A percentile compares a stretch with the other conserved stretches of the same genome.
phyloP scores from a whole-genome alignment of 2,888 invertebrate genomes.

The Xestia ashworthii region DNA sequence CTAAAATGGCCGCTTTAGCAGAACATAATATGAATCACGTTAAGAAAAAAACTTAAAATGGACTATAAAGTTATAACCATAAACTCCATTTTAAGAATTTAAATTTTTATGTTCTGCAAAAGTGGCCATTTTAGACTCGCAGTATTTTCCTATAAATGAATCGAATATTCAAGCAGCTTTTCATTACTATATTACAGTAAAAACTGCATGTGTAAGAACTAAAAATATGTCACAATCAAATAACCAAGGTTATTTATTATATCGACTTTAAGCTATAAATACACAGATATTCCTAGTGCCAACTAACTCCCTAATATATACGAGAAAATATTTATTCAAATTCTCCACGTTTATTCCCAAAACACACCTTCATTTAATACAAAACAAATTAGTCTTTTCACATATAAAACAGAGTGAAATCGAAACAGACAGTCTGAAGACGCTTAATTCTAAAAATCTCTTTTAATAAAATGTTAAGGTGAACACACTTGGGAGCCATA shows the following conservation, averaged over 20 bases:
- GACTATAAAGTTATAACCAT: no score
- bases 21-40: no score
- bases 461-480: conserved; percentile 47
- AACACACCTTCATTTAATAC: not conserved
- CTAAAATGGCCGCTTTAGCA: no score
- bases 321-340: not conserved
- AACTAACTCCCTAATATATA: not conserved
- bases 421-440: not conserved
- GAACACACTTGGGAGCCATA: conserved; percentile 34
- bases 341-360: not conserved
- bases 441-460: conserved; percentile 19
- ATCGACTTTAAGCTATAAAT: not conserved
- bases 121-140: no score
- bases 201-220: not conserved
- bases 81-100: no score
- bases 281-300: not conserved
- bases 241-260: not conserved
- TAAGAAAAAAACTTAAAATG: no score
- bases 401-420: conserved; percentile 27
- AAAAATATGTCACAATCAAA: not conserved
- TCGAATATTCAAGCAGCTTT: not conserved
- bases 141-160: not conserved
- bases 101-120: no score
- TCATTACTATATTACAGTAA: not conserved
- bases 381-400: not conserved